phyloP scores from a whole-genome alignment of 2,113 vertebrate genomes.

The Chlorodrepanis virens region DNA sequence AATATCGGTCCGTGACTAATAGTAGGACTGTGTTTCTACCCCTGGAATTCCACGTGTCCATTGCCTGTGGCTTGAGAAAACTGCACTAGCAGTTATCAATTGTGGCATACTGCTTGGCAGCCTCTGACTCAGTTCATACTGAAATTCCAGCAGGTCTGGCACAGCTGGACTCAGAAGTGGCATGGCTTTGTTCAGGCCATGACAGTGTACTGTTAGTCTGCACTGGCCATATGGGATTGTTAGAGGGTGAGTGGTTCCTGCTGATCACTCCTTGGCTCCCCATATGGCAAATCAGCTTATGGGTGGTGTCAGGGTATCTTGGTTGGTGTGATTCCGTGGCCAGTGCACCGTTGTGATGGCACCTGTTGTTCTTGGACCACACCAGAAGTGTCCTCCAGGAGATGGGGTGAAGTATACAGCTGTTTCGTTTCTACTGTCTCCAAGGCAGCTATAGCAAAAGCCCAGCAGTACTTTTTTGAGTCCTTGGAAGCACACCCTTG shows the following conservation, averaged over 20 bases:
- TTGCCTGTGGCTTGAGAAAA: background rate
- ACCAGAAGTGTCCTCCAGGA: background rate
- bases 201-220: background rate
- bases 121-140: background rate
- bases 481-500: background rate
- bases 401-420: background rate
- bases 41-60: background rate
- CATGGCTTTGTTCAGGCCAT: background rate
- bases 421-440: background rate
- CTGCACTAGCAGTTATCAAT: background rate
- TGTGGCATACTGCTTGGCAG: background rate
- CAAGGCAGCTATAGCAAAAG: background rate
- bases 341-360: background rate
- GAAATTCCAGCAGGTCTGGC: background rate
- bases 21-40: background rate
- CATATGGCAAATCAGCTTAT: background rate
- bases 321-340: background rate
- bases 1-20: background rate
- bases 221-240: background rate
- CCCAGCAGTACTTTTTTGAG: background rate
- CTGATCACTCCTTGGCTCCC: background rate
- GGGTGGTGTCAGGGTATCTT: background rate
- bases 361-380: background rate
- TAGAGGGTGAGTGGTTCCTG: background rate
- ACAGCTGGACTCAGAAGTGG: rapidly evolving